These are phyloP conservation scores for Burhinus oedicnemus DNA, from an alignment of 2,113 vertebrate species.

Conservation along the genomic window DNA sequence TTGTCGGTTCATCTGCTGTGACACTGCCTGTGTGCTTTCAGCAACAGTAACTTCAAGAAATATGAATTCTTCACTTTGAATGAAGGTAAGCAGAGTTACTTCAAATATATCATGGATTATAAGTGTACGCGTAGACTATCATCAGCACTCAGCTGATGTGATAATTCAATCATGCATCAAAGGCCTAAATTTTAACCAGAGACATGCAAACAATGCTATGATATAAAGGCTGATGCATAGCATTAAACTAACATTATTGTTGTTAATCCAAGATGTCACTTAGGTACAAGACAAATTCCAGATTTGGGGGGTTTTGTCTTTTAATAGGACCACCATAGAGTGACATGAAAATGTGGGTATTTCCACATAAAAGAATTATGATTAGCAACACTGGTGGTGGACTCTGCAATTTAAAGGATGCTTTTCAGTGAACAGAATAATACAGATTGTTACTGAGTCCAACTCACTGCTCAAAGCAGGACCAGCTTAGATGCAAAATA, in stretches of 20 bases:
- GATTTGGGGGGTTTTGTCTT: not conserved
- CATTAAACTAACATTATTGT: not conserved
- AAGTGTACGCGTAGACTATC: accelerated
- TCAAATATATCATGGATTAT: not conserved
- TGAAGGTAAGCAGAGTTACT: not conserved
- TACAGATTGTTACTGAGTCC: not conserved
- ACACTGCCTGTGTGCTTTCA: not conserved
- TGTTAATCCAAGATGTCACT: not conserved
- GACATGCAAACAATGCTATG: not conserved
- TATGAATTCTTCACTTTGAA: not conserved
- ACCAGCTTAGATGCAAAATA: not conserved
- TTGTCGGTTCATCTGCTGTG: not conserved
- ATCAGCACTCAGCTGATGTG: not conserved
- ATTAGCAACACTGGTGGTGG: not conserved
- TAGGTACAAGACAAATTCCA: not conserved
- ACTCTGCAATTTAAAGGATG: not conserved
- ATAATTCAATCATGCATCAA: not conserved
- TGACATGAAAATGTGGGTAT: not conserved
- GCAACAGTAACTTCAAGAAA: not conserved
- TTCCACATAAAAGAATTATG: not conserved
- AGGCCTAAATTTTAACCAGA: not conserved
- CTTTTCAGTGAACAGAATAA: not conserved
- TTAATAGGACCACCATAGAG: not conserved
- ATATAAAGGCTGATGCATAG: not conserved
- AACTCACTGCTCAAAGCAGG: not conserved